Percentiles rank a stretch among this genome's conserved stretches.
Conservation (phyloP, 2,888 invertebrate genomes). For the Diploptera punctata region DNA sequence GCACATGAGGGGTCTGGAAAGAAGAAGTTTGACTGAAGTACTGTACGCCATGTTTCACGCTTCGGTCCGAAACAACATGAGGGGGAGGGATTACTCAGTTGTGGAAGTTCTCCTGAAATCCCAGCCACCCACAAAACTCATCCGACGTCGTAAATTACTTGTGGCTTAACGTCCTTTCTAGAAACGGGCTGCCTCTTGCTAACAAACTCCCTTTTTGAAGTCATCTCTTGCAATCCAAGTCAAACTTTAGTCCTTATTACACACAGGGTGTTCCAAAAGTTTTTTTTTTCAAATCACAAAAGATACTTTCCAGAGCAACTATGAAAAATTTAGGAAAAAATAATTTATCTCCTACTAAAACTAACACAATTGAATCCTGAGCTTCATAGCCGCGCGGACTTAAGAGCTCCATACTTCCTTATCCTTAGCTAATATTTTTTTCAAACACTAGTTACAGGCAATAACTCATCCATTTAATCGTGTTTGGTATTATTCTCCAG, state of each 20-base stretch:
- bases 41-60: background rate
- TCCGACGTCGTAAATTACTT: slow-evolving; percentile 42
- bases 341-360: too few species aligned
- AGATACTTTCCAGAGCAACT: too few species aligned
- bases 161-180: slow-evolving; percentile 36
- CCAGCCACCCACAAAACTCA: slow-evolving; percentile 25
- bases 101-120: slow-evolving; percentile 20
- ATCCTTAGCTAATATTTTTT: too few species aligned
- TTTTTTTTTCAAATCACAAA: too few species aligned
- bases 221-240: background rate
- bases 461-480: too few species aligned
- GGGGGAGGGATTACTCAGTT: slow-evolving; percentile 14
- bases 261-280: too few species aligned
- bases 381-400: too few species aligned
- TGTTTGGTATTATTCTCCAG: too few species aligned
- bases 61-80: background rate
- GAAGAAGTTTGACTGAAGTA: slow-evolving; percentile 15
- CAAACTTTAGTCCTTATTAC: background rate
- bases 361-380: too few species aligned
- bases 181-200: slow-evolving; percentile 14
- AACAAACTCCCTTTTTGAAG: slow-evolving; percentile 2
- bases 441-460: too few species aligned
- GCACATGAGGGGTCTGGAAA: background rate
- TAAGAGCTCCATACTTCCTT: too few species aligned
- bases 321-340: too few species aligned